A percentile compares a stretch with the other conserved stretches of the same genome.
These are phyloP conservation scores for Chaetophractus vellerosus DNA, from an alignment of 2,797 vertebrate genomes.

Conservation along the genomic window DNA sequence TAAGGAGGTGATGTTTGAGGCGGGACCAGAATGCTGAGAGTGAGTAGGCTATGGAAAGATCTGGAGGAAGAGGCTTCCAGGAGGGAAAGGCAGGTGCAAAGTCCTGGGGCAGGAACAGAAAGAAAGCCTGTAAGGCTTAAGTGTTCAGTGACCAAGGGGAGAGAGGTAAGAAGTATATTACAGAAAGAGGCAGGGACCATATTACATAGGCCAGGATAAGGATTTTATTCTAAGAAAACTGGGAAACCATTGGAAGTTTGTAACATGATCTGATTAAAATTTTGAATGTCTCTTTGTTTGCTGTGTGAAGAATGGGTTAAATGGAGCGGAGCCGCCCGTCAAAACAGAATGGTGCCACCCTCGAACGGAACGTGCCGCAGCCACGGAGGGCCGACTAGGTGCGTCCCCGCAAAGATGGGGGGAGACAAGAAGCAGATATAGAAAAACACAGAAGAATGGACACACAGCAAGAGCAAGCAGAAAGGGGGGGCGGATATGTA, in stretches of 20 bases:
- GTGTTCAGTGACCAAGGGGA: neutral
- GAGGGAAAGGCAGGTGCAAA: constrained; percentile 7
- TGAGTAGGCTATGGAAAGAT: too few relatives aligned
- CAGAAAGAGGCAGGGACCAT: neutral
- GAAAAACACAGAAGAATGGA: too few relatives aligned
- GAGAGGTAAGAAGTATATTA: neutral
- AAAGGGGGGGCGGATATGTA: too few relatives aligned
- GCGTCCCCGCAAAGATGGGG: too few relatives aligned
- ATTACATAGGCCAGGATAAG: neutral
- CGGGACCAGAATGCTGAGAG: neutral
- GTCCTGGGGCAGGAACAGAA: neutral
- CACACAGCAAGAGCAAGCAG: too few relatives aligned
- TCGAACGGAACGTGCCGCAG: too few relatives aligned
- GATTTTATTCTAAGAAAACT: neutral
- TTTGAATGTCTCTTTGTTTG: neutral
- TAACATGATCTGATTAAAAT: neutral
- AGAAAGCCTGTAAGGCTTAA: neutral
- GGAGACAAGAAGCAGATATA: too few relatives aligned
- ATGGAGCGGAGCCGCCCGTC: too few relatives aligned
- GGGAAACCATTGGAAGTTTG: neutral
- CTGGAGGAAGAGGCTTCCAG: constrained; percentile 28
- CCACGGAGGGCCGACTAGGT: too few relatives aligned
- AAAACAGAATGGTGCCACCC: too few relatives aligned
- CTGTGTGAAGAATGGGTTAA: neutral
- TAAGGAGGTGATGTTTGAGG: neutral